Base-by-base conservation (phyloP, 2,797 vertebrate species). In the Taeniopygia guttata region DNA sequence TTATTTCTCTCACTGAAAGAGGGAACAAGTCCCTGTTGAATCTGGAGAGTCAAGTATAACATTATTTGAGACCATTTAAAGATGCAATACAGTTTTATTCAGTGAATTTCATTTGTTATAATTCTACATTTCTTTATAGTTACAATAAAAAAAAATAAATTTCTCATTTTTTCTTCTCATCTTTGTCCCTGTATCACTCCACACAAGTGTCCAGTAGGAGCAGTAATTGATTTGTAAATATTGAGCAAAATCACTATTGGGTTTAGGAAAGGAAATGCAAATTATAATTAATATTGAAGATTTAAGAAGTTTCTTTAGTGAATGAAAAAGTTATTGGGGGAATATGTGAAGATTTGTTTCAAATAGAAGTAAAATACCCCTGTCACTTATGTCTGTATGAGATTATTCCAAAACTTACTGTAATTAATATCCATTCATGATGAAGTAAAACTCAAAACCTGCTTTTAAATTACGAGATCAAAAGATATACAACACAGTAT, bases 361-460 rank as follows among this genome's bases (percentile, higher is more conserved):
- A 51, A 52, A 2, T 60, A 77, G n/a, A 75, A 93, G 9, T 48
- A 79, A 93, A 96, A 94, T 64, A 5, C 83, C 62, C 40, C 6
- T 60, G 22, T 70, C 64, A 54, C 25, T 74, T 84, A 87, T 32
- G 9, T 3, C 29, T 36, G 3, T 59, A 82, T 46, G 56, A 86
- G 49, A 88, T 68, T 79, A 84, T 64, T 89, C 46, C 5, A 69
- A 40, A 9, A 22, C 20, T 75, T 52, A 58, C 16, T 94, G 22
- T 70, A 87, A 84, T 92, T 90, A 87, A 52, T 63, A 87, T 78
- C 75, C 48, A 51, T 81, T 48, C 72, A 40, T 58, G n/a, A 70
- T 58, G 64, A 90, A 83, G 34, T 45, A 92, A 95, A 96, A 92
- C 69, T 91, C 45, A 95, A 94, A 94, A 91, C 93, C 88, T 96